Evolutionary conservation across 2,888 invertebrate species (phyloP).

Genomic region (Andricus quercusramuli): DNA sequence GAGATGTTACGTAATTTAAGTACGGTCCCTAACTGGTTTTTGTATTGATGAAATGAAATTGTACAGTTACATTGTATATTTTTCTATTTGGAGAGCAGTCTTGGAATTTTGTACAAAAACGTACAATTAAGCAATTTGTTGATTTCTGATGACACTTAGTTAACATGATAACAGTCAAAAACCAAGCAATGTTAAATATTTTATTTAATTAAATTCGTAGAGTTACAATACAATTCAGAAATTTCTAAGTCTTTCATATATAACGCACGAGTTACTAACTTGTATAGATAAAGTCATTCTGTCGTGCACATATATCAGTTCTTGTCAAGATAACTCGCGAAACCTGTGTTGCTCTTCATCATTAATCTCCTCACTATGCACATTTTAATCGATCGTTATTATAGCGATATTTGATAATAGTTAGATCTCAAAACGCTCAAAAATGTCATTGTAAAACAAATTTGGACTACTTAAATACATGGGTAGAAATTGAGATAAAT

Average conservation of each 20-base stretch:
- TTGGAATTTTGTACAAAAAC: conserved; percentile 41
- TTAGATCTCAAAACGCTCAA: conserved; percentile 19
- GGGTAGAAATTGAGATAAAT: conserved; percentile 16
- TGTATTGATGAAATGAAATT: conserved; percentile 5
- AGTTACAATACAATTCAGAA: conserved; percentile 58
- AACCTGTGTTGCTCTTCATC: conserved; percentile 15
- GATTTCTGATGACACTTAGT: conserved; percentile 59
- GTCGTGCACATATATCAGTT: conserved; percentile 38
- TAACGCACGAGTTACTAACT: conserved; percentile 40
- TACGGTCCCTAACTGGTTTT: conserved; percentile 23
- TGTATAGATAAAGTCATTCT: conserved; percentile 39
- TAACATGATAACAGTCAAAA: conserved; percentile 64
- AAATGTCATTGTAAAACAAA: conserved; percentile 20
- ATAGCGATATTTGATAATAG: conserved; percentile 38
- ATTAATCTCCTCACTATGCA: conserved; percentile 12
- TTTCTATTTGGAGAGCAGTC: conserved; percentile 40
- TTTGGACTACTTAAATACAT: conserved; percentile 4
- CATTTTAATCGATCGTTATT: conserved; percentile 34
- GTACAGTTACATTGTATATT: conserved; percentile 22
- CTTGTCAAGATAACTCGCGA: conserved; percentile 26
- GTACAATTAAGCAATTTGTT: conserved; percentile 38
- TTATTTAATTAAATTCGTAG: conserved; percentile 61
- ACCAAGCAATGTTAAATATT: conserved; percentile 64
- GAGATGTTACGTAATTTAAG: no score
- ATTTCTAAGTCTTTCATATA: conserved; percentile 37